Conservation (phyloP, 1,140 invertebrate genomes). For the Ceratitis capitata region DNA sequence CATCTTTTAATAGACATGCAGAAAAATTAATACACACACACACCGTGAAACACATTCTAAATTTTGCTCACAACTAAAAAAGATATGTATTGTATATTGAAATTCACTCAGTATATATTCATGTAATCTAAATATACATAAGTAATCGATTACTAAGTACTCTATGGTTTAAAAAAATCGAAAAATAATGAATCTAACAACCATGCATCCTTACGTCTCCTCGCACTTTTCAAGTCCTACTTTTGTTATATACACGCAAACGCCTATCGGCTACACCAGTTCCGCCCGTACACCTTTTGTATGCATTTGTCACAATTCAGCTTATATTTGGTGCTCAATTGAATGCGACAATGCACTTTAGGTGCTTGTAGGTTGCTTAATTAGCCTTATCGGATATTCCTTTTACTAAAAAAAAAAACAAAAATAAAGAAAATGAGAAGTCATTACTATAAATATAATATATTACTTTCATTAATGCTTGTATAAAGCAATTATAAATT, state of each 20-base stretch:
- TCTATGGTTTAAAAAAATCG: not conserved
- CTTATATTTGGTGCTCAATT: too few species aligned
- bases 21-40: not conserved
- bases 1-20: not conserved
- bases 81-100: too few species aligned
- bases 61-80: slow-evolving; percentile 21
- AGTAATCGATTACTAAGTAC: not conserved
- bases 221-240: not conserved
- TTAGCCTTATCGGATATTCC: too few species aligned
- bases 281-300: not conserved
- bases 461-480: too few species aligned
- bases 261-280: not conserved
- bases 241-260: not conserved
- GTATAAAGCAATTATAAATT: too few species aligned
- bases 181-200: not conserved
- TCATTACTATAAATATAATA: too few species aligned
- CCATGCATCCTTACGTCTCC: not conserved
- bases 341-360: too few species aligned
- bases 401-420: too few species aligned
- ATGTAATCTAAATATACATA: not conserved
- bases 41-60: slow-evolving; percentile 24
- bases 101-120: not conserved
- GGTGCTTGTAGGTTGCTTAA: too few species aligned
- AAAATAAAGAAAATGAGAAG: too few species aligned
- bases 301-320: not conserved